phyloP scores from a whole-genome alignment of 2,888 invertebrate species.

The Agonum fuliginosum region DNA sequence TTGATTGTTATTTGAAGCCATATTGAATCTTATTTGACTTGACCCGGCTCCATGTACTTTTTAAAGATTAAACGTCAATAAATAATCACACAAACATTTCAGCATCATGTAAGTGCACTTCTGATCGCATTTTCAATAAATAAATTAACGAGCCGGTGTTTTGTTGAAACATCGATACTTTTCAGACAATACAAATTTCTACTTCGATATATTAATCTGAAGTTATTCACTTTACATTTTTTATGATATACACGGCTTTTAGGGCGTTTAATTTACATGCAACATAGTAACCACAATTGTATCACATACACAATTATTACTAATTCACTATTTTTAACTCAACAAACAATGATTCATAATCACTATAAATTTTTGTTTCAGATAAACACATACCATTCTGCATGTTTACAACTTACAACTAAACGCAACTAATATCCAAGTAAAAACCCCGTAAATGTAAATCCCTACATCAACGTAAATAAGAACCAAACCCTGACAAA shows the following conservation, averaged over 20 bases:
- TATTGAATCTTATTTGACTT: conserved; percentile 66
- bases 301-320: conserved; percentile 5
- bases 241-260: neutral
- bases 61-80: conserved; percentile 23
- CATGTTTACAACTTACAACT: conserved; percentile 47
- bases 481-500: conserved; percentile 35
- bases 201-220: conserved; percentile 41
- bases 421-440: conserved; percentile 26
- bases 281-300: conserved; percentile 14
- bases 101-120: conserved; percentile 47
- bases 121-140: conserved; percentile 35
- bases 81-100: conserved; percentile 35
- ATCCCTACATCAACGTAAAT: conserved; percentile 26
- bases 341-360: conserved; percentile 41
- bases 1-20: conserved; percentile 73
- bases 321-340: conserved; percentile 32
- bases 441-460: conserved; percentile 44
- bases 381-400: conserved; percentile 36
- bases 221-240: conserved; percentile 43
- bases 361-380: conserved; percentile 11
- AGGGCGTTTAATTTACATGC: conserved; percentile 35
- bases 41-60: conserved; percentile 55
- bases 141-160: conserved; percentile 39
- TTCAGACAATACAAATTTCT: conserved; percentile 43
- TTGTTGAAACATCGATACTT: conserved; percentile 52